These are phyloP conservation scores for Hypselothyrea guttata DNA, from an alignment of 2,888 invertebrate species.

Conservation along the genomic window DNA sequence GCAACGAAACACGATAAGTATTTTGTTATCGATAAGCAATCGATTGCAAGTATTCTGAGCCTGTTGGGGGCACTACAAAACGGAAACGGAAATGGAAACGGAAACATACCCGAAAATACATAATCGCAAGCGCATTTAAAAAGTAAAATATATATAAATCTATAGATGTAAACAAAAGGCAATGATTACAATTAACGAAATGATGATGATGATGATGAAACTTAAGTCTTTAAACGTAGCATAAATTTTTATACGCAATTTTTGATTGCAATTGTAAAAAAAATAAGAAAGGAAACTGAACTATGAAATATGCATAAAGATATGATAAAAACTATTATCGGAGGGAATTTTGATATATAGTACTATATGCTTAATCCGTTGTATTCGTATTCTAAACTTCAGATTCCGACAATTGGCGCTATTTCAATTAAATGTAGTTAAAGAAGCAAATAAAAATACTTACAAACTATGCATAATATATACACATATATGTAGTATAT, in stretches of 20 bases:
- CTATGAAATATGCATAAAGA: constrained; percentile 33
- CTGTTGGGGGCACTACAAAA: constrained; percentile 36
- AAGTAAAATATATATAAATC: constrained; percentile 5
- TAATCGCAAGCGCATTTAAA: constrained; percentile 75
- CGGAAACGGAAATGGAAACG: no score
- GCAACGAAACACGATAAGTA: constrained; percentile 58
- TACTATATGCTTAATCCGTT: constrained; percentile 45
- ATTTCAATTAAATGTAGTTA: constrained; percentile 70
- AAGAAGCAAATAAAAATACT: constrained; percentile 51
- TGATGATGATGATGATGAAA: constrained; percentile 51
- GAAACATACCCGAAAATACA: constrained; percentile 74
- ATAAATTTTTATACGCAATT: constrained; percentile 75
- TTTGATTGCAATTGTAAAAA: constrained; percentile 71
- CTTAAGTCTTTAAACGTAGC: constrained; percentile 65
- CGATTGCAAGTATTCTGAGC: constrained; percentile 37
- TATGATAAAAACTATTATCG: constrained; percentile 38
- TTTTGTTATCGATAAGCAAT: constrained; percentile 28
- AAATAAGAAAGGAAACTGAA: constrained; percentile 20
- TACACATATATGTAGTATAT: constrained; percentile 38
- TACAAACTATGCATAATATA: constrained; percentile 51
- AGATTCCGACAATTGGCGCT: constrained; percentile 64
- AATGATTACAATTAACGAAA: constrained; percentile 54
- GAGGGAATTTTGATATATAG: constrained; percentile 30
- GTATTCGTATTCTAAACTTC: constrained; percentile 40
- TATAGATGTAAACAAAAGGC: constrained; percentile 13